Evolutionary conservation across 2,113 vertebrate species (phyloP).

Genomic region (Muntiacus reevesi): DNA sequence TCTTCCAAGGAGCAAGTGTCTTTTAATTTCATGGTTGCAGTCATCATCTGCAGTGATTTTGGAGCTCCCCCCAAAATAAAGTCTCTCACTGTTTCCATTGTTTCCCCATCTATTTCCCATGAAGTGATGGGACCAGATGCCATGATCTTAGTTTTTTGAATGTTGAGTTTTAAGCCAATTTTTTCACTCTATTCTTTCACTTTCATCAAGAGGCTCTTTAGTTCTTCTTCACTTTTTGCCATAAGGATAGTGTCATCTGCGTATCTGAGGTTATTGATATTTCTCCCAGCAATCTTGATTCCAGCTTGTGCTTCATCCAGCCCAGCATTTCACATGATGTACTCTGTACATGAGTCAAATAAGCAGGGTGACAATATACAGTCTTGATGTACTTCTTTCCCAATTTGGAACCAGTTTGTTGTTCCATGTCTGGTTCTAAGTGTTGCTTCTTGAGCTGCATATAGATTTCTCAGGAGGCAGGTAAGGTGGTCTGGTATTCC

Average conservation of each 20-base stretch:
- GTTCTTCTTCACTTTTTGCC: not conserved
- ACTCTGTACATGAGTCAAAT: not conserved
- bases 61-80: not conserved
- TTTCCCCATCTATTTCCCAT: not conserved
- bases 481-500: not conserved
- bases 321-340: not conserved
- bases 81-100: not conserved
- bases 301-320: not conserved
- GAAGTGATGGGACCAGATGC: not conserved
- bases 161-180: not conserved
- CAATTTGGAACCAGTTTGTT: not conserved
- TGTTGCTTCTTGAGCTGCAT: not conserved
- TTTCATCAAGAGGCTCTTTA: not conserved
- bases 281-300: not conserved
- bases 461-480: not conserved
- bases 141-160: not conserved
- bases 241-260: not conserved
- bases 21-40: not conserved
- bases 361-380: not conserved
- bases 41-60: not conserved
- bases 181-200: not conserved
- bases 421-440: not conserved
- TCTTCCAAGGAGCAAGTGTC: not conserved
- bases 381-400: not conserved
- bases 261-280: not conserved